Base-by-base conservation (phyloP, 2,888 invertebrate species). In the Entomobrya proxima region DNA sequence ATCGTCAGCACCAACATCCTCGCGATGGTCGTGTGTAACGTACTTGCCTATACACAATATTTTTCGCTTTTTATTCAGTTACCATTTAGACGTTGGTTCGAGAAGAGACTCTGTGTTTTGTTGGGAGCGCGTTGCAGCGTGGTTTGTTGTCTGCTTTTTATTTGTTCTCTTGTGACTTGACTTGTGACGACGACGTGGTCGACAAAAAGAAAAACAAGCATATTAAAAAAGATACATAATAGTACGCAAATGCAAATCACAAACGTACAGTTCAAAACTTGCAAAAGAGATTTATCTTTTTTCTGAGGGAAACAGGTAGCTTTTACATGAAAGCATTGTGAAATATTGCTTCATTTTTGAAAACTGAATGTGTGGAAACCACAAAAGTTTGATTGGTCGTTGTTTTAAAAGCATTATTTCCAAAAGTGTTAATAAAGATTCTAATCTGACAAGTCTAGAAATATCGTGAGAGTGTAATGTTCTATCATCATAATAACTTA, bases 41-140 rank as follows among this genome's bases (percentile, higher is more conserved):
- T 61, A 32, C 61, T 72, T 50, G 32, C 47, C 72, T 72, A 47
- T 30, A 72, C 72, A 72, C 47, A 72, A 72, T 72, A 47, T 72
- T 72, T 72, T 72, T 47, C 15, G 47, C 72, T 77, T 72, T 72
- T 72, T 72, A 58, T 77, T 77, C 77, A 77, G 77, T 77, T 77
- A 77, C 77, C 77, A 77, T 77, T 77, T 77, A 58, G 77, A 58
- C 58, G 75, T 77, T 40, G n/a, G 72, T 72, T 72, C 72, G 72
- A 72, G 72, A 72, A 72, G 72, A 47, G 72, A 50, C 72, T 72
- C 72, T 72, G 47, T 30, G 50, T 72, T 27, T 67, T 37, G 47
- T 72, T 47, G 67, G 40, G 40, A 67, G 40, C n/a, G n/a, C n/a
- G n/a, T n/a, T n/a, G n/a, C n/a, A n/a, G 21, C 61, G 37, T 67